phyloP scores from a whole-genome alignment of 1,140 invertebrate genomes.

The Drosophila lacteicornis region DNA sequence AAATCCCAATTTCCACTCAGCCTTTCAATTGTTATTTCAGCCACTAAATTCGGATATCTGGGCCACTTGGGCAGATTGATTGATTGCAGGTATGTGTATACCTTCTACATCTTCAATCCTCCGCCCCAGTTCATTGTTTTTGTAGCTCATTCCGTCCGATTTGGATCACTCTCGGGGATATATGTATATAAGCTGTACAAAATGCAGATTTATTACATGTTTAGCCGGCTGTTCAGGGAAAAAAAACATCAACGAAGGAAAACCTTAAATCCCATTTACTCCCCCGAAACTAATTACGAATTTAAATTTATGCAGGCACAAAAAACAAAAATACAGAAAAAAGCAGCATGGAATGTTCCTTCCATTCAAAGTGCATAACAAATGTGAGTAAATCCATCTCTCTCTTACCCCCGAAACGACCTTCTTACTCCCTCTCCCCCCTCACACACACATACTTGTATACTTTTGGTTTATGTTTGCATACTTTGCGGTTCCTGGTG shows the following conservation, averaged over 20 bases:
- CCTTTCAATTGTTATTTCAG: conserved; percentile 53
- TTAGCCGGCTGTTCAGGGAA: conserved; percentile 13
- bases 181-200: conserved; percentile 28
- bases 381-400: conserved; percentile 43
- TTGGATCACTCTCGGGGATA: conserved; percentile 20
- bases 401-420: neutral
- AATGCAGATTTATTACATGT: conserved; percentile 59
- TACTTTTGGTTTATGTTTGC: conserved; percentile 46
- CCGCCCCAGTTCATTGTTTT: conserved; percentile 28
- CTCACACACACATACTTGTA: conserved; percentile 4
- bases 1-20: conserved; percentile 50
- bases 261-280: conserved; percentile 53
- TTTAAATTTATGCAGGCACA: conserved; percentile 52
- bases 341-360: conserved; percentile 18
- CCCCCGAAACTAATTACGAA: conserved; percentile 54
- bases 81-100: conserved; percentile 42
- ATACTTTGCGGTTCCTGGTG: conserved; percentile 47
- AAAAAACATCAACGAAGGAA: conserved; percentile 10
- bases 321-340: conserved; percentile 1
- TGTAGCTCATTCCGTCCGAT: conserved; percentile 38
- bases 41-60: conserved; percentile 49
- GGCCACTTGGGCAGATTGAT: conserved; percentile 47
- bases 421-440: conserved; percentile 4
- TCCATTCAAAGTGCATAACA: conserved; percentile 58
- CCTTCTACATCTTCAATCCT: neutral